Percentiles rank a stretch among this genome's conserved stretches.
phyloP scores from a whole-genome alignment of 35 echinoderm and acorn worm species.

The Strongylocentrotus purpuratus region DNA sequence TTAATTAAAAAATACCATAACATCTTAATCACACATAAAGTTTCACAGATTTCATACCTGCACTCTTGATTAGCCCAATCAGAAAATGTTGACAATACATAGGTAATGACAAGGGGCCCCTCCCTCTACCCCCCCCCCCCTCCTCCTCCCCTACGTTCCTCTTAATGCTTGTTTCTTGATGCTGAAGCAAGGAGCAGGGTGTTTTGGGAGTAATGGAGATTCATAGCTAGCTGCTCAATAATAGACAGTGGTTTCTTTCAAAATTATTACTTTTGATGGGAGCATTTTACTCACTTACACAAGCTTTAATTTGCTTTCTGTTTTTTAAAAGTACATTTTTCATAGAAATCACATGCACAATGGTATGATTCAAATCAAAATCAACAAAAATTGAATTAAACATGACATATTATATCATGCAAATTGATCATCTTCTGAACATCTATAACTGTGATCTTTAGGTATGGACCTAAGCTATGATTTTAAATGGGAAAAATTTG shows the following conservation, averaged over 20 bases:
- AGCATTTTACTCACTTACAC: neutral
- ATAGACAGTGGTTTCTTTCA: neutral
- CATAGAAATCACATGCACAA: neutral
- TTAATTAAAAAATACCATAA: no score
- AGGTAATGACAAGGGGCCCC: no score
- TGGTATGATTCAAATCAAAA: neutral
- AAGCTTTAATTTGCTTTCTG: neutral
- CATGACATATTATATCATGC: neutral
- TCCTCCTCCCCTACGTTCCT: no score
- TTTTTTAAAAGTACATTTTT: neutral
- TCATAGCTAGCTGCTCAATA: neutral
- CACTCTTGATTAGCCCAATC: no score
- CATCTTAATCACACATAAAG: no score
- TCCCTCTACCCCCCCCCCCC: no score
- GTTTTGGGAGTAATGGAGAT: neutral
- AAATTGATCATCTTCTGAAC: neutral
- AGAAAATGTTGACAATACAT: no score
- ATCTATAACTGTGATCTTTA: neutral
- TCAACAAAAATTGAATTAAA: neutral
- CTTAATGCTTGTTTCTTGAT: neutral
- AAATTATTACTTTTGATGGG: neutral
- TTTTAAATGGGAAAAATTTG: neutral
- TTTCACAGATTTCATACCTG: no score
- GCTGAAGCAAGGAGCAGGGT: conserved; percentile 5
- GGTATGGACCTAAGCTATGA: neutral